Conservation (phyloP, 1,140 invertebrate genomes). For the Halictus rubicundus region DNA sequence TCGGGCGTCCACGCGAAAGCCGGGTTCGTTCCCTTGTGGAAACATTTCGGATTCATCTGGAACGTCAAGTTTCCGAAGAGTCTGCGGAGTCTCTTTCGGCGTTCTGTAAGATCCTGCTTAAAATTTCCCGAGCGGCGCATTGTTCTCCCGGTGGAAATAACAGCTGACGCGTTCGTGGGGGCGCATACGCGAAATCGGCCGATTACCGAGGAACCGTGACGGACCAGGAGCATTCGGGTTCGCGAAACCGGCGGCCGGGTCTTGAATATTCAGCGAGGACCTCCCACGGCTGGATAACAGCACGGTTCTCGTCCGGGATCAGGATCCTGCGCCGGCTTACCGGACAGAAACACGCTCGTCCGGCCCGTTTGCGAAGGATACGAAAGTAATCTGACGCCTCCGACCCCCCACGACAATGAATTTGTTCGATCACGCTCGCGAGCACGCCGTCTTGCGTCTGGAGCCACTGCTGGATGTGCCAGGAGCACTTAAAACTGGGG, state of each 20-base stretch:
- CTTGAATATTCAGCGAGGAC: constrained; percentile 48
- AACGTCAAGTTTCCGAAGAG: no score
- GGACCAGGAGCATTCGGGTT: constrained; percentile 24
- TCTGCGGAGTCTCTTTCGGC: no score
- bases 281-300: constrained; percentile 21
- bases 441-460: no score
- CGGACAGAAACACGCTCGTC: constrained; percentile 13
- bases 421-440: constrained; percentile 17
- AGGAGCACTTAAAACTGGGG: no score
- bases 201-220: constrained; percentile 18
- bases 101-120: not conserved
- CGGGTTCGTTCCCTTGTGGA: no score
- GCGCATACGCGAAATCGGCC: constrained; percentile 18
- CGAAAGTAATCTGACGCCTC: constrained; percentile 21
- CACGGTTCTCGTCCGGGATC: not conserved
- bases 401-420: not conserved
- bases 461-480: no score
- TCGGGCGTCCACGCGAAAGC: no score
- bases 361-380: constrained; percentile 9
- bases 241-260: constrained; percentile 12
- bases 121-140: not conserved
- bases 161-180: not conserved
- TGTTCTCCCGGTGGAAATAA: not conserved
- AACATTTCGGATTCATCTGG: no score
- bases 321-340: constrained; percentile 9